Percentiles rank a stretch among this genome's conserved stretches.
phyloP scores from a whole-genome alignment of 2,797 vertebrate species.

The Lateolabrax maculatus region DNA sequence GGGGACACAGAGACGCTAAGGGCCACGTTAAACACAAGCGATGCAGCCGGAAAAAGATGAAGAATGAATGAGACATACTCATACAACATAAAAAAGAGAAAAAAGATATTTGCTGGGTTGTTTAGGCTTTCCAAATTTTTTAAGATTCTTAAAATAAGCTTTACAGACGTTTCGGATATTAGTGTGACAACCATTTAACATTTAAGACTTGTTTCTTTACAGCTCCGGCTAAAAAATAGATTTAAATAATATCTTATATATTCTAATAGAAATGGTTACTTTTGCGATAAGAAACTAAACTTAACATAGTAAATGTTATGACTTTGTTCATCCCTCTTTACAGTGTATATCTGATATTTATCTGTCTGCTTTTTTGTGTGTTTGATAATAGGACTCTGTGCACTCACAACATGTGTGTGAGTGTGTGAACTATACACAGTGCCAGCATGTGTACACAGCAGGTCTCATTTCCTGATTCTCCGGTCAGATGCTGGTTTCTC shows the following conservation, averaged over 20 bases:
- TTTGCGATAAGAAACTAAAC: background rate
- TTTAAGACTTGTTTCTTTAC: background rate
- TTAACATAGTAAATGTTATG: background rate
- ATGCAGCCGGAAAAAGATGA: constrained; percentile 19
- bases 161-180: background rate
- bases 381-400: constrained; percentile 43
- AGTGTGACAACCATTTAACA: background rate
- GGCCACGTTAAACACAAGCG: background rate
- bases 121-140: background rate
- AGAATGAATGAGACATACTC: background rate
- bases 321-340: background rate
- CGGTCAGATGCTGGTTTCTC: constrained; percentile 74
- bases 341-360: background rate
- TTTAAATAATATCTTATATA: background rate
- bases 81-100: background rate
- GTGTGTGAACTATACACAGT: constrained; percentile 80
- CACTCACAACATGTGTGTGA: constrained; percentile 46
- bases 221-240: background rate
- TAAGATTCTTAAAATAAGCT: background rate
- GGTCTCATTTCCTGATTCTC: constrained; percentile 87
- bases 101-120: background rate
- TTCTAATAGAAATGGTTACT: background rate
- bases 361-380: constrained; percentile 20
- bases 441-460: constrained; percentile 85
- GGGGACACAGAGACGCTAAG: constrained; percentile 35